Evolutionary conservation across 2,113 vertebrate species (phyloP), one percentile per base, ranked within the genome.

Genomic region (Gulo gulo): DNA sequence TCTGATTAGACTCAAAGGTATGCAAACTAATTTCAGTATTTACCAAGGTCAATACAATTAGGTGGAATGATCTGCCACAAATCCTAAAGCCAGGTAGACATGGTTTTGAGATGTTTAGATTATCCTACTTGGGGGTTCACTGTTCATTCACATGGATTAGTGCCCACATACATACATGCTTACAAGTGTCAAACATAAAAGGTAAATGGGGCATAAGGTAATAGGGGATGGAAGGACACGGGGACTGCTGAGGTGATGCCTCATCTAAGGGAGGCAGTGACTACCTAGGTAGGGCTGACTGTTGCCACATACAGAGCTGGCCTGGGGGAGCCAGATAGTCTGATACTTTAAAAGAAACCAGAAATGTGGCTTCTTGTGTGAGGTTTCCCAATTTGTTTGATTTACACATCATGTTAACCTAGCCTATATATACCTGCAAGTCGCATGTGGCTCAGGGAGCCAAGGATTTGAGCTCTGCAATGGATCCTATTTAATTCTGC

Each of bases 91-190:
- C 73, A 91, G 82, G 86, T 9, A 73, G 16, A 67, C 29, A 57
- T 7, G 1, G 36, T 78, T 94, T 85, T 47, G 65, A 92, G 93
- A 95, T 95, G 94, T 81, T 96, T 55, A 39, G 63, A 91, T 78
- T 47, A 71, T 80, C 52, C 39, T 84, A 6, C 74, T 79, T 55
- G 21, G 15, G 15, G 13, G 9, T 80, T 73, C 74, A 86, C 73
- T 89, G 67, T 81, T 89, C 50, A 79, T 67, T 61, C 36, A 76
- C 10, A 69, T 15, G 10, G 63, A 87, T 76, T 69, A 45, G 31
- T 57, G 20, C 2, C 63, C 69, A 21, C 6, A 36, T 50, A 89
- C 15, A 45, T 39, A 85, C 59, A 91, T 94, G 47, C 24, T 8
- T 92, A 15, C 31, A 45, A 83, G 63, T 21, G 23, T 88, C 29